Evolutionary conservation across 2,888 invertebrate species (phyloP), one percentile per base, ranked within the genome.

Genomic region (Rambutsinella grinnellia): DNA sequence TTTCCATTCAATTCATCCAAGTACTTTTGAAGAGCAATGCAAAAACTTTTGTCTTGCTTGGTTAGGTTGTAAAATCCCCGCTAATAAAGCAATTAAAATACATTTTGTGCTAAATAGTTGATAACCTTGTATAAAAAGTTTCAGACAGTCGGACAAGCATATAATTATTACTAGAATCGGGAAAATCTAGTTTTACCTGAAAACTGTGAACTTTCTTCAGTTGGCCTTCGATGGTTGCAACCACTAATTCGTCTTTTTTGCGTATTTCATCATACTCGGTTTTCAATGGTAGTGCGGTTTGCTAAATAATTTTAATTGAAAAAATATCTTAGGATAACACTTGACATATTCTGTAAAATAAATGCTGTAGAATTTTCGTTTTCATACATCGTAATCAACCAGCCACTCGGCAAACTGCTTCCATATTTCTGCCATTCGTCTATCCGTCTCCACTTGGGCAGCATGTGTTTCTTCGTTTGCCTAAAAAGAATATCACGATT

Each of bases 401-500:
- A 82, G 56, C 49, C 81, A 75, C 15, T 71, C 70, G 53, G 81
- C 79, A 67, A 82, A 68, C 15, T 72, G 51, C 10, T 71, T 72
- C 82, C 82, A 82, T 21, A 80, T 70, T 2, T 67, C 65, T 23
- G 69, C 56, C 76, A 81, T 77, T 27, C 74, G 68, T 51, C 66
- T 76, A n/a, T 79, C 79, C 21, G 79, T 63, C 44, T 68, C 69
- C 0, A 62, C 60, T 67, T 79, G 76, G 10, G 79, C 66, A 19
- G 70, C 67, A 27, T 80, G 79, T 17, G 77, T 76, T 76, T 81
- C 81, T 78, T 82, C 80, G n/a, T 79, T 63, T 6, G 78, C 79
- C 82, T 82, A 49, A n/a, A n/a, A n/a, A 15, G 19, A 13, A 44
- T 15, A 13, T 44, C 46, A 44, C 15, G 10, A 44, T 15, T 44